phyloP scores from a whole-genome alignment of 1,140 invertebrate genomes.

The Drosophila persimilis region DNA sequence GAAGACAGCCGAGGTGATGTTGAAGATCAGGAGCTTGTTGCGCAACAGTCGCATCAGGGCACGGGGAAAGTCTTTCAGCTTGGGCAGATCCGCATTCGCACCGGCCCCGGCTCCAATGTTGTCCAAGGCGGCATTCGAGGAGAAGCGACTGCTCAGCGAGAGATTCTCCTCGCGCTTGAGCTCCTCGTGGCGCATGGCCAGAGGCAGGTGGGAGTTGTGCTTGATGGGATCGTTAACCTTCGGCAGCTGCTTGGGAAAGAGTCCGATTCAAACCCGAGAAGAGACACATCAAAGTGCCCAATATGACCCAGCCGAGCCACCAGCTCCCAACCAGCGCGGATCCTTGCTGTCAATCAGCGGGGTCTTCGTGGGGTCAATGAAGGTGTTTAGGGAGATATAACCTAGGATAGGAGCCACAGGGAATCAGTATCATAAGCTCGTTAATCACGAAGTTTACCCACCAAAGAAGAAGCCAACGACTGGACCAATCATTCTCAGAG shows the following conservation, averaged over 20 bases:
- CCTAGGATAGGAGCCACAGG: constrained; percentile 81
- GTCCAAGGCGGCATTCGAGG: constrained; percentile 70
- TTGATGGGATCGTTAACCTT: constrained; percentile 30
- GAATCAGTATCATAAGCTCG: background rate
- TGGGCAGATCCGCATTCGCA: constrained; percentile 61
- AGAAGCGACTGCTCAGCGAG: constrained; percentile 62
- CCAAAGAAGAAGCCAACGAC: constrained; percentile 78
- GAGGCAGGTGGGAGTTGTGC: constrained; percentile 71
- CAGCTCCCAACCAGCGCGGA: constrained; percentile 88
- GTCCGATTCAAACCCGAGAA: constrained; percentile 85
- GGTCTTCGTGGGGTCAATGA: constrained; percentile 86
- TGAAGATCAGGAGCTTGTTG: constrained; percentile 86
- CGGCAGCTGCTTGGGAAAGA: constrained; percentile 86
- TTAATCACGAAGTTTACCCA: constrained; percentile 14
- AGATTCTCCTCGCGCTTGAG: constrained; percentile 69
- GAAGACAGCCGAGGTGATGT: constrained; percentile 85
- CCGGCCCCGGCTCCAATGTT: constrained; percentile 57
- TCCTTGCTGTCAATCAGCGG: constrained; percentile 87
- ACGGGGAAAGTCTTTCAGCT: constrained; percentile 84
- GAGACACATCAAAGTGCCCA: constrained; percentile 85
- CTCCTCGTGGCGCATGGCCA: constrained; percentile 72
- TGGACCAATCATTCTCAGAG: constrained; percentile 78
- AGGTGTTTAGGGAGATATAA: constrained; percentile 86
- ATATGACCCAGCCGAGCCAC: constrained; percentile 88
- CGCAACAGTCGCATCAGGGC: constrained; percentile 85